Base-by-base conservation (phyloP, 2,113 vertebrate genomes). In the Oceanites oceanicus region DNA sequence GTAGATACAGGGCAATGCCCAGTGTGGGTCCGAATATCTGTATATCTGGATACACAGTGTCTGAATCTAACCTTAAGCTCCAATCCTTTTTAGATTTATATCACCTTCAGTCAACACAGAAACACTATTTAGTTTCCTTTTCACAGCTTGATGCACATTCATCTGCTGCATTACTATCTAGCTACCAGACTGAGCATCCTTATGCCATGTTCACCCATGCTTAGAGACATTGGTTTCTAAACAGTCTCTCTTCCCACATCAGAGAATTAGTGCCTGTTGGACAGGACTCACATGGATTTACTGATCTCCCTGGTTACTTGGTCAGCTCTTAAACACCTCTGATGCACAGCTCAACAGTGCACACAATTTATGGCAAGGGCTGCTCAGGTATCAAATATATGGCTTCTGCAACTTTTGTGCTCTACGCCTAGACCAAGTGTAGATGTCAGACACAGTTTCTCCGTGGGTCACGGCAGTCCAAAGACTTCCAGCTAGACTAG, bases 1-100 rank as follows among this genome's bases (percentile, higher is more conserved):
- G 34, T 1, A 67, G 36, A 49, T 10, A 36, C 0, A 20, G 13
- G 23, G 18, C 1, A 4, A 42, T 66, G 47, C 13, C 21, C 38
- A 19, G 9, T 1, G 1, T 32, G 7, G 5, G 9, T 86, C 45
- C 27, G 50, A 67, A 1, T 5, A 73, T 13, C 21, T 67, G 16
- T 30, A 0, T 26, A n/a, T 38, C 25, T 42, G 25, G 32, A 58
- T 19, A 32, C 3, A 36, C 3, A 36, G 21, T 4, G 6, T 4
- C 58, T 44, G 49, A 80, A 82, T n/a, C 25, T n/a, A 45, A 40
- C 32, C 27, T 56, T 26, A 56, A 68, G 16, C 10, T 71, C 26
- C 44, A 74, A 45, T 11, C 13, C 2, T 8, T 27, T 52, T 72
- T 9, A 86, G 61, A 32, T 59, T 71, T 52, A 2, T 27, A 45